phyloP scores from a whole-genome alignment of 1,140 invertebrate species.

The Rhynchophorus ferrugineus region DNA sequence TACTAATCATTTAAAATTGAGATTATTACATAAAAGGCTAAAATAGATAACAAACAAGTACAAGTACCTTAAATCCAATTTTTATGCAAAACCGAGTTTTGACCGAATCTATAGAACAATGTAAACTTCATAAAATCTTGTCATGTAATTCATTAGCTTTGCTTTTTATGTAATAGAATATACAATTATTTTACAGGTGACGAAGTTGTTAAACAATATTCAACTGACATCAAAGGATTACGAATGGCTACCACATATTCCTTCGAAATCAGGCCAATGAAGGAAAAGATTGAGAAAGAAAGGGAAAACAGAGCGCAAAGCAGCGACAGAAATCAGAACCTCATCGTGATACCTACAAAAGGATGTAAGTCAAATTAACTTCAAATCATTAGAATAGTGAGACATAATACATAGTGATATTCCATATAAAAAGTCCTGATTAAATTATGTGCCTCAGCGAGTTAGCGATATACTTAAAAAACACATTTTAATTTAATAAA shows the following conservation, averaged over 20 bases:
- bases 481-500: too few species aligned
- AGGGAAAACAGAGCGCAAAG: constrained; percentile 33
- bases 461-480: too few species aligned
- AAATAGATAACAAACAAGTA: too few species aligned
- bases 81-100: too few species aligned
- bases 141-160: too few species aligned
- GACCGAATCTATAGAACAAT: too few species aligned
- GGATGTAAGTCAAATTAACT: constrained; percentile 57
- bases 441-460: too few species aligned
- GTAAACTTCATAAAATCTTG: too few species aligned
- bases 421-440: neutral
- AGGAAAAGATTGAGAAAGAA: constrained; percentile 36
- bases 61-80: too few species aligned
- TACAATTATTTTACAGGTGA: constrained; percentile 18
- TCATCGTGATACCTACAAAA: constrained; percentile 63
- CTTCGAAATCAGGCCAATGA: constrained; percentile 56
- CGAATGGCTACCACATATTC: constrained; percentile 73
- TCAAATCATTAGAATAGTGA: constrained; percentile 2
- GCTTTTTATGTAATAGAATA: too few species aligned
- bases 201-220: constrained; percentile 39
- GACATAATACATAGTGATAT: neutral
- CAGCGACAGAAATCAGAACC: constrained; percentile 44
- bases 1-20: too few species aligned
- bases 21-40: too few species aligned
- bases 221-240: constrained; percentile 52